Conservation (phyloP, 2,113 vertebrate species). For the Poecilia latipinna region DNA sequence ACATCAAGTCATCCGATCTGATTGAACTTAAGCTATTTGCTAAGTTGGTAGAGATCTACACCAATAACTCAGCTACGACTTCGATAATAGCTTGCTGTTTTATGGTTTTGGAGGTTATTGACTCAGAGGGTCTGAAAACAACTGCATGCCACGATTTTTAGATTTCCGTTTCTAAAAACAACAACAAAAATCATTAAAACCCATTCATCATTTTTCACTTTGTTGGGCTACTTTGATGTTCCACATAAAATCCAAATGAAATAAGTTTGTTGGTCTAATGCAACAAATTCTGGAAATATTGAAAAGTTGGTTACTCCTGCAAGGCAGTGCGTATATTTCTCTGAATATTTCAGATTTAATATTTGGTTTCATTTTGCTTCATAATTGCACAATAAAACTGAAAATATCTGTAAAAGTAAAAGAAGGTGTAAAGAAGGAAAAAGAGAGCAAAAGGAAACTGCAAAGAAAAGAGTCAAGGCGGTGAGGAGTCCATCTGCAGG, state of each 20-base stretch:
- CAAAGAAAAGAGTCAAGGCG: conserved; percentile 53
- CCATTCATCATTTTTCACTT: background rate
- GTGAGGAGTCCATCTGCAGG: conserved; percentile 79
- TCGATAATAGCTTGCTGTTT: no score
- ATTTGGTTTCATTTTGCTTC: conserved; percentile 7
- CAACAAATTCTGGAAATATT: background rate
- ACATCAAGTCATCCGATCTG: no score
- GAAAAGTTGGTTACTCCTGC: no score
- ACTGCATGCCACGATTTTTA: background rate
- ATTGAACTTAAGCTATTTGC: no score
- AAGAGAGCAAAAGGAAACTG: conserved; percentile 47
- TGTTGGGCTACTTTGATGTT: background rate
- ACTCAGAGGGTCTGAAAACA: background rate
- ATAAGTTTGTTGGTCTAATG: background rate
- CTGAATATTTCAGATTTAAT: background rate
- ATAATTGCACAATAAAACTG: conserved; percentile 5
- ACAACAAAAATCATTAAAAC: no score
- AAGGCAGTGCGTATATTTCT: background rate
- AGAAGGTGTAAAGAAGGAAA: conserved; percentile 36
- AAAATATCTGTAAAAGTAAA: conserved; percentile 13
- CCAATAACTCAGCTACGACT: background rate
- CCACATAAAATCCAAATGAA: background rate
- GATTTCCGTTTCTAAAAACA: background rate
- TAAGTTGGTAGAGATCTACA: background rate
- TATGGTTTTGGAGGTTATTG: background rate